phyloP scores from a whole-genome alignment of 2,888 invertebrate genomes.

The Acanthococcus lagerstroemiae region DNA sequence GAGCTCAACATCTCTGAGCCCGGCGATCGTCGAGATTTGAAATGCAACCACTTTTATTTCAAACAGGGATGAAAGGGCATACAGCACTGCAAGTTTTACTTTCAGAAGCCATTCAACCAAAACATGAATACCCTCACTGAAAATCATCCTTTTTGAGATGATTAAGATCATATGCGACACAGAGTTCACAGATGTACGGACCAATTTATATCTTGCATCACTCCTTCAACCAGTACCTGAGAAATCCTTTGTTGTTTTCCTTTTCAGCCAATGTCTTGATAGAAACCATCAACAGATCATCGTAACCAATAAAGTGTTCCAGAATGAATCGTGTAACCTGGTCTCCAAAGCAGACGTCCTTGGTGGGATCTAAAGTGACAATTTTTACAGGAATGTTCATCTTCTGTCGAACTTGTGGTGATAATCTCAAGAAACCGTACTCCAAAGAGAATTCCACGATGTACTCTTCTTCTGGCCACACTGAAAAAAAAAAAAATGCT shows the following conservation, averaged over 20 bases:
- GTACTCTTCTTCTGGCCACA: constrained; percentile 71
- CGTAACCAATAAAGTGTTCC: constrained; percentile 89
- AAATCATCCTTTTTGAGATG: no score
- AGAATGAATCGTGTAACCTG: constrained; percentile 78
- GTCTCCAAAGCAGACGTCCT: constrained; percentile 89
- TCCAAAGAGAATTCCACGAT: constrained; percentile 96
- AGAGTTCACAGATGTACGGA: no score
- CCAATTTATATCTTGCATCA: no score
- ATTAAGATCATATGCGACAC: no score
- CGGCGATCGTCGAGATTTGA: neutral
- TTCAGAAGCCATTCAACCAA: no score
- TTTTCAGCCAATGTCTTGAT: constrained; percentile 90
- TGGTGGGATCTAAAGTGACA: constrained; percentile 74
- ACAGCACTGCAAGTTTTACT: no score
- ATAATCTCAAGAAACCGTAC: constrained; percentile 88
- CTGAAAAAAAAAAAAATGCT: neutral
- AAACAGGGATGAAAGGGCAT: no score
- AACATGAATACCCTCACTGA: no score
- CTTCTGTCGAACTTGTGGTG: constrained; percentile 71
- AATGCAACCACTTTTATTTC: neutral
- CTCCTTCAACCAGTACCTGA: constrained; percentile 55
- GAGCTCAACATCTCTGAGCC: no score
- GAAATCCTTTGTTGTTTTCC: constrained; percentile 91
- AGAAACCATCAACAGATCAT: constrained; percentile 92
- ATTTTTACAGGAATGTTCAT: constrained; percentile 86